Percentiles rank a stretch among this genome's conserved stretches.
Conservation (phyloP, 2,888 invertebrate genomes). For the Lasius fuliginosus region DNA sequence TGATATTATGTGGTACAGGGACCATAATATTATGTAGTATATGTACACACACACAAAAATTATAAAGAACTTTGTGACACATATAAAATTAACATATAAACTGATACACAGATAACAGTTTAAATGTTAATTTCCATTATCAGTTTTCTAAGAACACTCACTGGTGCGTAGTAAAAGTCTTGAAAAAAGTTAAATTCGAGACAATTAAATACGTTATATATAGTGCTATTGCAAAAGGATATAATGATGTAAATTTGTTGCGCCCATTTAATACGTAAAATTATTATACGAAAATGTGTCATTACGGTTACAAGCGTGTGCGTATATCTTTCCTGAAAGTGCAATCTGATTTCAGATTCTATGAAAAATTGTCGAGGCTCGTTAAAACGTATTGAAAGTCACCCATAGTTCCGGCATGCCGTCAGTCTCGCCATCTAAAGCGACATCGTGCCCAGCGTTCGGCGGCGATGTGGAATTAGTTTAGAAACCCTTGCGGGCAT, state of each 20-base stretch:
- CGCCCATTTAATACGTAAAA: constrained; percentile 7
- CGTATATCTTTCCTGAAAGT: constrained; percentile 38
- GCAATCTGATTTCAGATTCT: constrained; percentile 47
- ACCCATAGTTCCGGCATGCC: constrained; percentile 57
- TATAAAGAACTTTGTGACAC: constrained; percentile 19
- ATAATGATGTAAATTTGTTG: constrained; percentile 19
- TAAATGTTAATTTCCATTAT: constrained; percentile 11
- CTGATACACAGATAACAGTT: neutral
- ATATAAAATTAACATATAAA: too few relatives aligned
- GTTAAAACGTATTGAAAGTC: constrained; percentile 61
- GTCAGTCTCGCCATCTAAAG: constrained; percentile 54
- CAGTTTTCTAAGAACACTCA: neutral
- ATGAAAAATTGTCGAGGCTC: constrained; percentile 6
- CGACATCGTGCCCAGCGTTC: constrained; percentile 56
- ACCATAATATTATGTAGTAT: neutral
- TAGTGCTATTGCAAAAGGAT: neutral
- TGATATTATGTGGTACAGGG: neutral
- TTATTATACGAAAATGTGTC: constrained; percentile 37
- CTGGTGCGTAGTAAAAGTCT: neutral
- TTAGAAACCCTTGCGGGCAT: constrained; percentile 51
- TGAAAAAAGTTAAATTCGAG: neutral
- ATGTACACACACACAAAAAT: neutral
- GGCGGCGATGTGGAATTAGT: constrained; percentile 74
- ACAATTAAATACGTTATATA: constrained; percentile 21
- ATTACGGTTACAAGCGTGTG: constrained; percentile 1